Base-by-base conservation (phyloP, 2,797 vertebrate genomes). In the Aratinga solstitialis region DNA sequence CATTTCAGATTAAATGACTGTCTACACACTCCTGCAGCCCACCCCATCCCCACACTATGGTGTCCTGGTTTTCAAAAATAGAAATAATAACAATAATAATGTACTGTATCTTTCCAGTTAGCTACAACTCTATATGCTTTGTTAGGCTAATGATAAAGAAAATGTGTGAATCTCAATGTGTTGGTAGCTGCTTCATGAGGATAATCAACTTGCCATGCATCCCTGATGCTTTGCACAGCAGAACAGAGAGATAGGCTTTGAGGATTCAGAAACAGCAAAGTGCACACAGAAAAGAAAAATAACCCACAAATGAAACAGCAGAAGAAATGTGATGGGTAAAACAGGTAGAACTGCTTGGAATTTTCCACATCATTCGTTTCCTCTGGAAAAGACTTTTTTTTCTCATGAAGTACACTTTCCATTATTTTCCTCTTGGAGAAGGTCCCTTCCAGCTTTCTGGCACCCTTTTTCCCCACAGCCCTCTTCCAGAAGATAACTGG, bases 41-140 rank as follows among this genome's bases (percentile, higher is more conserved):
- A 80, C 51, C 22, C 80, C 36, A 76, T 90, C 81, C 72, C n/a
- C 75, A 65, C 58, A 90, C 72, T 78, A 89, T 1, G 3, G 58
- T 89, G 89, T 63, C 76, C 90, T 91, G 93, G 48, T 93, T 95
- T 95, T 95, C 88, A 93, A 95, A 96, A 97, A 95, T 92, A 95
- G 95, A 96, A 96, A 96, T 95, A 95, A 96, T 94, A 97, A 94
- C 93, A 96, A 93, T 87, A 96, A 96, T 96, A 95, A 96, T 91
- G 89, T 75, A 89, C 93, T 93, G 90, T 96, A 81, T 95, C 96
- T 96, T 96, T 94, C 88, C 88, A 83, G 88, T 95, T 96, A 97
- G 91, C 88, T 89, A 91, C 91, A 91, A 97, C 94, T 95, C 84
- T 96, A 66, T 93, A 93, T 94, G 96, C 95, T 95, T 97, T 96